A percentile compares a stretch with the other conserved stretches of the same genome.
phyloP scores from a whole-genome alignment of 2,113 vertebrate genomes.

The Limanda limanda region DNA sequence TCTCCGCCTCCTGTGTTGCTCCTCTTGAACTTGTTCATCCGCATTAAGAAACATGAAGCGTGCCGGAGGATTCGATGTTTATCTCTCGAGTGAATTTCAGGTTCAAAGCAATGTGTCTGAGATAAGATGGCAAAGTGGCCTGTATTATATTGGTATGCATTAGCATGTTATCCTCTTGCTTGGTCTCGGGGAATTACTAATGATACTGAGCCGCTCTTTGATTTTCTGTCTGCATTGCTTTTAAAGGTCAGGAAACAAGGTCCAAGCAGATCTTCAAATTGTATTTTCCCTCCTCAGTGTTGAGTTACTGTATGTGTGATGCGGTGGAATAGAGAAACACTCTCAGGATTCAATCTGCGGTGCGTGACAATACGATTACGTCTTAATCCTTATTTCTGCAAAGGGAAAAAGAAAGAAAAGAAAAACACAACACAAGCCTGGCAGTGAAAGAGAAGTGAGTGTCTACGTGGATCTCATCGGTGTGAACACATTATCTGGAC shows the following conservation, averaged over 20 bases:
- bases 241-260: slow-evolving; percentile 18
- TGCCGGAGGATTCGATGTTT: slow-evolving; percentile 29
- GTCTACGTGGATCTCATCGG: neutral
- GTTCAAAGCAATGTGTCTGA: slow-evolving; percentile 41
- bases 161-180: slow-evolving; percentile 35
- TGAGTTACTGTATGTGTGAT: slow-evolving; percentile 8
- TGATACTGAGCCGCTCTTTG: slow-evolving; percentile 28
- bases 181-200: slow-evolving; percentile 36
- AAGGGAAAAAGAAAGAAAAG: neutral
- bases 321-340: neutral
- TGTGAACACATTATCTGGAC: slow-evolving; percentile 6
- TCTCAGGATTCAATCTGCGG: neutral
- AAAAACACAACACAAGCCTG: neutral
- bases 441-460: neutral
- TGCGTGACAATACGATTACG: neutral
- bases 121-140: slow-evolving; percentile 21
- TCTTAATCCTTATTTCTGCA: slow-evolving; percentile 3
- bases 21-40: neutral
- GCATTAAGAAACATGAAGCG: slow-evolving; percentile 45
- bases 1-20: neutral
- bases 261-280: too few relatives aligned
- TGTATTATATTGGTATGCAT: slow-evolving; percentile 46
- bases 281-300: neutral
- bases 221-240: slow-evolving; percentile 33
- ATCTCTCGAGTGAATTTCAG: slow-evolving; percentile 38